A percentile compares a stretch with the other conserved stretches of the same genome.
phyloP scores from a whole-genome alignment of 30 jellyfish, hydroid and myxozoan genomes.

The Nemopilema nomurai region DNA sequence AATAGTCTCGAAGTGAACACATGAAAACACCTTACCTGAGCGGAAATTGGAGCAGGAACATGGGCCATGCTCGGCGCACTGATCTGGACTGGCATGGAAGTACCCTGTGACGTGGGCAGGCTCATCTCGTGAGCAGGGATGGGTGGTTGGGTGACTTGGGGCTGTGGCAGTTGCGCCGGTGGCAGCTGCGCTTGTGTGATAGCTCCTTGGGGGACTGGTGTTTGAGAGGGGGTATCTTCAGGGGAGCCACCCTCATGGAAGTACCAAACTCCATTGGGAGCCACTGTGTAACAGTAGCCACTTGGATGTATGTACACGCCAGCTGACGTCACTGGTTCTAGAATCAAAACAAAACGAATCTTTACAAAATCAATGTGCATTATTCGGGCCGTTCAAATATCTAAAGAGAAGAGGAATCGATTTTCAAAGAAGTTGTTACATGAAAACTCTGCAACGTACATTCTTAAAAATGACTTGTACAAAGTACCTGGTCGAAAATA shows the following conservation, averaged over 20 bases:
- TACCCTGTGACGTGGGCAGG: conserved; percentile 10
- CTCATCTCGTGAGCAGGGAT: conserved; percentile 15
- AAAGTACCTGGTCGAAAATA: not conserved
- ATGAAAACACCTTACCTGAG: conserved; percentile 16
- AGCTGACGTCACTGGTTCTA: conserved; percentile 91
- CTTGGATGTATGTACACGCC: conserved; percentile 94
- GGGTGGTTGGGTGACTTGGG: conserved; percentile 33
- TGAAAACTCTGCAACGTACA: not conserved
- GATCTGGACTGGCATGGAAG: not conserved
- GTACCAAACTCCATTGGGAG: conserved; percentile 99
- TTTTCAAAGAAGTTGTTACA: not conserved
- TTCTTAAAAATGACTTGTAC: not conserved
- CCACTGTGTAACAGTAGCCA: conserved; percentile 96
- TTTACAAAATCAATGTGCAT: too few species aligned
- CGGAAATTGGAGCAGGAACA: conserved; percentile 16
- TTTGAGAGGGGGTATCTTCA: conserved; percentile 39
- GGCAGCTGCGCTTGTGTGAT: conserved; percentile 32
- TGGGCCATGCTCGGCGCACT: conserved; percentile 14
- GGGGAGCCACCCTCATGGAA: conserved; percentile 76
- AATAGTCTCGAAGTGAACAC: not conserved
- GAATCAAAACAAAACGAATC: not conserved
- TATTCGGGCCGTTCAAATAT: too few species aligned
- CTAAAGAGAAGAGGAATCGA: not conserved
- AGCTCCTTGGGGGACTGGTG: conserved; percentile 37
- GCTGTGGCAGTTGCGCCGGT: not conserved